These are phyloP conservation scores for Eretmocerus hayati DNA, from an alignment of 2,888 invertebrate genomes.

Conservation along the genomic window DNA sequence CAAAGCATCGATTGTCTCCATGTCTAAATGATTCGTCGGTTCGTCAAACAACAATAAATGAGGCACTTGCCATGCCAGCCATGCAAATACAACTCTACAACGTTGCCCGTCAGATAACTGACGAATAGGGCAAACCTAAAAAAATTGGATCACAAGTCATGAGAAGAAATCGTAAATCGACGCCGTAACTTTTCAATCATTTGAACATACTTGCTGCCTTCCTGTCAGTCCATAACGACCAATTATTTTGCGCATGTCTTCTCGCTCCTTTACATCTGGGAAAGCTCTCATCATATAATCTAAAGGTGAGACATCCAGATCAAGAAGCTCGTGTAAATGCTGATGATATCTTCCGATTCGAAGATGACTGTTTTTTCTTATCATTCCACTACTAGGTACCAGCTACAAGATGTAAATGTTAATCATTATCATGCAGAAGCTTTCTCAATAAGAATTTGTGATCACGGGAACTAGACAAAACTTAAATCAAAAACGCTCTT, in stretches of 20 bases:
- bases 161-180: not conserved
- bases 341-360: constrained; percentile 98
- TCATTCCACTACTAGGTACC: constrained; percentile 91
- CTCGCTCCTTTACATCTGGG: constrained; percentile 93
- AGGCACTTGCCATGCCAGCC: constrained; percentile 95
- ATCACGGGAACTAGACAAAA: too few species aligned
- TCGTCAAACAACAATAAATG: constrained; percentile 81
- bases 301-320: constrained; percentile 87
- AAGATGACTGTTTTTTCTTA: constrained; percentile 95
- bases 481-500: too few species aligned
- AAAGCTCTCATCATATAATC: constrained; percentile 98
- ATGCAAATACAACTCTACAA: constrained; percentile 97
- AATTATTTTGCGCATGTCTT: constrained; percentile 98
- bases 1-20: constrained; percentile 97
- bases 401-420: constrained; percentile 51
- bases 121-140: constrained; percentile 77
- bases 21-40: constrained; percentile 93
- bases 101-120: constrained; percentile 96
- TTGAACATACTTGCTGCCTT: constrained; percentile 70
- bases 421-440: not conserved
- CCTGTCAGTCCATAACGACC: constrained; percentile 97
- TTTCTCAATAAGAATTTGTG: too few species aligned
- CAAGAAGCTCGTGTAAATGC: constrained; percentile 93
- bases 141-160: constrained; percentile 2
- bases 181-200: constrained; percentile 2